Evolutionary conservation across 2,888 invertebrate species (phyloP), one percentile per base, ranked within the genome.

Genomic region (Sarcophaga caerulescens): DNA sequence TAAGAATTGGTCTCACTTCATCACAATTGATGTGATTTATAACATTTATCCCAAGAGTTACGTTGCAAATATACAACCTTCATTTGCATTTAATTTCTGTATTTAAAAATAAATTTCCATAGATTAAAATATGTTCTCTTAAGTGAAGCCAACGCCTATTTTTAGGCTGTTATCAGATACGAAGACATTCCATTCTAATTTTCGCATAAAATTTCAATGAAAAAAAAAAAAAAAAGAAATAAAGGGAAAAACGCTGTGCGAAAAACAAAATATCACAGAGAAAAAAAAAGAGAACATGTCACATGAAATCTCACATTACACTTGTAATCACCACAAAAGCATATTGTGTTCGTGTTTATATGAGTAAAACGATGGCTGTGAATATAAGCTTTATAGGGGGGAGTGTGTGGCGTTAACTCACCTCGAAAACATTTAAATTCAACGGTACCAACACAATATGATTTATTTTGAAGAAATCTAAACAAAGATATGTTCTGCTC

Each of bases 401-500:
- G 17, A 1, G 62, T 75, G 65, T 80, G 79, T 76, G 63, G 65
- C 60, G 60, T 71, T 65, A 75, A 70, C 79, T 75, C 74, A 74
- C 19, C 69, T 75, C 21, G 8, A 45, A 60, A 74, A 63, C n/a
- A 69, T 69, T 76, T 66, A 66, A 44, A 52, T 52, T 23, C 14
- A 62, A 68, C 73, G 44, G 59, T 74, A 14, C 23, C 10, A 68
- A 65, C n/a, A 70, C 63, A 59, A 47, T 59, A 84, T 84, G 75
- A 84, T 84, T 84, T 84, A 84, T 80, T 70, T 35, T 79, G 19
- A 14, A 66, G 70, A 84, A 84, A 84, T 84, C 75, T 84, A 84
- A 84, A 76, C 60, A 77, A 70, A 70, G 84, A 84, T 84, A 52
- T 52, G 47, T 11, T 47, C 10, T 47, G 52, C 52, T 14, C 14